Base-by-base conservation (phyloP, 2,888 invertebrate genomes). In the Petrolisthes cinctipes region DNA sequence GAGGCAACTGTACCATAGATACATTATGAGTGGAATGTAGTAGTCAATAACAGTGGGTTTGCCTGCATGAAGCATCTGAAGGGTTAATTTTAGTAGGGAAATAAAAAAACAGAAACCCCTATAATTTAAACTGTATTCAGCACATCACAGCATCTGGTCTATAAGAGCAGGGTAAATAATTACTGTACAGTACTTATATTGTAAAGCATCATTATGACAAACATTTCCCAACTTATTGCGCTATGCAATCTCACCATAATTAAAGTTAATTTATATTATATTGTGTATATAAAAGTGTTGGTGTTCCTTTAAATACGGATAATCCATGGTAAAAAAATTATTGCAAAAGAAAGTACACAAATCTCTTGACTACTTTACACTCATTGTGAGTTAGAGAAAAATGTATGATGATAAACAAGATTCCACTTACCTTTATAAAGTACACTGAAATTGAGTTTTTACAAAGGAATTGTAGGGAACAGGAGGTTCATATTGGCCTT, bases 71-170 rank as follows among this genome's bases (percentile, higher is more conserved):
- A 14, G 4, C 9, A 61, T 9, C 9, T 9, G 66, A 14, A 9
- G 11, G 11, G 9, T 61, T 61, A 9, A 61, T 9, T 9, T 61
- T 14, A 61, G 2, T 9, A 14, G 66, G 66, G 9, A 61, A 61
- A 14, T 61, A 61, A 61, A 61, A 61, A 61, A 9, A 61, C 66
- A 9, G 17, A 61, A 61, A 14, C 14, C 14, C 6, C 20, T 20
- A n/a, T 71, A 71, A 7, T 82, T 68, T 83, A 78, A 82, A 75
- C 54, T 86, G 82, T 83, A 86, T 86, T 86, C 20, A 61, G 78
- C 86, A 86, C 83, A 83, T 86, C 86, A 83, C 86, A 86, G 87
- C 53, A 75, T 73, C 66, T 73, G 80, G 61, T 81, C 75, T 81
- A 81, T 17, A 75, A 37, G 75, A 80, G 80, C 81, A 71, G 51